Evolutionary conservation across 2,888 invertebrate genomes (phyloP), one percentile per base, ranked within the genome.

Genomic region (Euplexia lucipara): DNA sequence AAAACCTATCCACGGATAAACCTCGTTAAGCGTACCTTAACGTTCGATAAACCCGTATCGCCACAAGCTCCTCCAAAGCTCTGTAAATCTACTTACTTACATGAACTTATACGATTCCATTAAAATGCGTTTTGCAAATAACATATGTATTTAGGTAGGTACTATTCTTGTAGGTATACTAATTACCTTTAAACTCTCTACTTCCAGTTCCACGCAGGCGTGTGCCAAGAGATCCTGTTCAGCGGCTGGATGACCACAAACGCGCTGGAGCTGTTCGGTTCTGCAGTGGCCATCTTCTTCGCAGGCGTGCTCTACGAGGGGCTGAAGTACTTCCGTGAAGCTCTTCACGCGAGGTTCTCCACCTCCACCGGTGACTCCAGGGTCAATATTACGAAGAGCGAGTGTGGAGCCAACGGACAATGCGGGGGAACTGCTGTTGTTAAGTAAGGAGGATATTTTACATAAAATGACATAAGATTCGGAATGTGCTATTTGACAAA

Each of bases 221-320:
- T 96, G 59, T 96, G 96, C 73, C 98, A 97, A 83, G 96, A 96
- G 54, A 97, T 98, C 82, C 96, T 98, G 41, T 98, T 98, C 95
- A 96, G 96, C 54, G 96, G 96, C 44, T 98, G 98, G 98, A 96
- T 96, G 84, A 97, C 97, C 45, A 95, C 96, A 2, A 97, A 96
- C 7, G 94, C 96, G 16, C 96, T 97, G 63, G 97, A 98, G 77
- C 96, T 99, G 82, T 96, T 99, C 42, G 97, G 98, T 0, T 99
- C 99, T 0, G 98, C 98, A 88, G 94, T 99, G 59, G 98, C 97
- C 49, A 97, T 99, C 81, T 98, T 99, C 91, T 96, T 98, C 53
- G 96, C 99, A 87, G 98, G 98, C 0, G 97, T 98, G 26, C 94
- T 98, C n/a, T 99, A 99, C 89, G 99, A 99, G 93, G 98, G 98